Evolutionary conservation across 1,140 invertebrate species (phyloP).

Genomic region (Cherax destructor): DNA sequence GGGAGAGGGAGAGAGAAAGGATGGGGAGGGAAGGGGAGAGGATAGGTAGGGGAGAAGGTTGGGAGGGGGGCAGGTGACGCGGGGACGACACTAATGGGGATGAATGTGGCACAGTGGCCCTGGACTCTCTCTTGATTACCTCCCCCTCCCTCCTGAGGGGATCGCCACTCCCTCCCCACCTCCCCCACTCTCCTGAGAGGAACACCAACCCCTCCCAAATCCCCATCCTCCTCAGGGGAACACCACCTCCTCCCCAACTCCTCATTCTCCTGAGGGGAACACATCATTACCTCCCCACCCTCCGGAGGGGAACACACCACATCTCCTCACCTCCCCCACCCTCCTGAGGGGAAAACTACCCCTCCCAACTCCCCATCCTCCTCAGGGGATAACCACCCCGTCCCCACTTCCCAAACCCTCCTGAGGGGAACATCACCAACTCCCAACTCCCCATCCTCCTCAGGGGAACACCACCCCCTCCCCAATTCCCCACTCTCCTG

Average conservation of each 20-base stretch:
- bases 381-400: too few species aligned
- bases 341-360: too few species aligned
- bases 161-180: too few species aligned
- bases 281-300: neutral
- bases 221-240: too few species aligned
- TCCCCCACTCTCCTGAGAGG: too few species aligned
- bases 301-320: too few species aligned
- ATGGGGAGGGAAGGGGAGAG: neutral
- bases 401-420: too few species aligned
- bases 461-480: neutral
- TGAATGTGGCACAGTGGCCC: conserved; percentile 44
- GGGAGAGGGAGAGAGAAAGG: neutral
- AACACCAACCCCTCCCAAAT: too few species aligned
- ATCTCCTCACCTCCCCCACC: too few species aligned
- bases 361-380: too few species aligned
- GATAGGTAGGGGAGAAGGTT: neutral
- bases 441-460: too few species aligned
- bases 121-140: conserved; percentile 48
- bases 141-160: neutral
- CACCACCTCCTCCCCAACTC: neutral
- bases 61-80: conserved; percentile 34
- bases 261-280: neutral
- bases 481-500: neutral
- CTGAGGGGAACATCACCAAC: too few species aligned
- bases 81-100: conserved; percentile 53